These are phyloP conservation scores for Halcyon senegalensis DNA, from an alignment of 2,113 vertebrate genomes.

Conservation along the genomic window DNA sequence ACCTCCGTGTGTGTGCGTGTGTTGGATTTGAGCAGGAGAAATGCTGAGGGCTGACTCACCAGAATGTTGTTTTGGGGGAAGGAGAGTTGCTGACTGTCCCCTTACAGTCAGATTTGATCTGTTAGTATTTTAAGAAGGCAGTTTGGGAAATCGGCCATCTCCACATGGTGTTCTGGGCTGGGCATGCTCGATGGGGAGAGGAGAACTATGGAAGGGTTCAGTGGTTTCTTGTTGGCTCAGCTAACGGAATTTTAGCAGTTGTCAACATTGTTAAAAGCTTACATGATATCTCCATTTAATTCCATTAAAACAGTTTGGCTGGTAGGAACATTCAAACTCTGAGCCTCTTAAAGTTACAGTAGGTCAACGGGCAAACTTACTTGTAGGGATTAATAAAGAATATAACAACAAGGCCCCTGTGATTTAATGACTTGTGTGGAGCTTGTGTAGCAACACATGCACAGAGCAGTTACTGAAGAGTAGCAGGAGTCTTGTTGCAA, in stretches of 20 bases:
- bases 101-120: neutral
- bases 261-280: slow-evolving; percentile 18
- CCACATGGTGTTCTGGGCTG: neutral
- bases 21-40: neutral
- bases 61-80: neutral
- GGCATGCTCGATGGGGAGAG: neutral
- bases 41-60: neutral
- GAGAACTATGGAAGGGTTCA: neutral
- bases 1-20: neutral
- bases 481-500: neutral
- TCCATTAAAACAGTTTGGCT: neutral
- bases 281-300: neutral
- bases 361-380: neutral
- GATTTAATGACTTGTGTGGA: neutral
- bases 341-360: neutral
- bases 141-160: neutral
- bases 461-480: neutral
- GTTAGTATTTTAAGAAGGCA: neutral
- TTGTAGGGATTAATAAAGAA: neutral
- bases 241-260: neutral
- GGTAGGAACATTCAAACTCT: neutral
- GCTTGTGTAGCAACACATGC: neutral
- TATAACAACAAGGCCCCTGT: neutral
- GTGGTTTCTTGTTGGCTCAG: neutral
- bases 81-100: neutral